Base-by-base conservation (phyloP, 2,888 invertebrate genomes). In the Pyrrhia umbra region DNA sequence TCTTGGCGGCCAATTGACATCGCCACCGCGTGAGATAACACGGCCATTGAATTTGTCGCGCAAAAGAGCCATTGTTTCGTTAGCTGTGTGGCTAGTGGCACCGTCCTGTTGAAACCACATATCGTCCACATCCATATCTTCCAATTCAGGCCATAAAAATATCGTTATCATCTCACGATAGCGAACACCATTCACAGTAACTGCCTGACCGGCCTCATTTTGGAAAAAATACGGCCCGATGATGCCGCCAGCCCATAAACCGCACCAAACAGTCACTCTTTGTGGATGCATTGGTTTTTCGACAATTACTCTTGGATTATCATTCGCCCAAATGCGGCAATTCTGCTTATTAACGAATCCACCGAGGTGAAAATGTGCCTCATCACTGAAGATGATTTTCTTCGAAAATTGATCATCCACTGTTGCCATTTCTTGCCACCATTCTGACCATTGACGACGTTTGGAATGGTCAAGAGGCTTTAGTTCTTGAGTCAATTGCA, bases 251-350 rank as follows among this genome's bases (percentile, higher is more conserved):
- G 77, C 72, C 81, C 81, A 86, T 68, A 90, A 85, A 67, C 82
- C 85, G 76, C 88, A 82, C 83, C 88, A 90, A 84, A 88, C 86
- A 74, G 85, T 87, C 30, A 81, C 75, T 81, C 77, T 81, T 83
- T 81, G 64, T 59, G 86, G 84, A 83, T 87, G 82, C 72, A 88
- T 45, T 51, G 54, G 42, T 49, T 63, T 51, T 45, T 79, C 42
- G 42, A 69, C 54, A 60, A 55, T 46, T 16, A 40, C 64, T 57
- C 59, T 34, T 27, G 27, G 27, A 9, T 27, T 27, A 0, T 27
- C 27, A 6, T 8, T 9, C 8, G 2, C 27, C 27, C 27, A 27
- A 27, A 27, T 6, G 27, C 9, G 27, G 27, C 27, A 27, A 27
- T 27, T 27, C 9, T 27, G 27, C 9, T 9, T 8, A 27, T 27